Evolutionary conservation across 2,888 invertebrate genomes (phyloP), one percentile per base, ranked within the genome.

Genomic region (Pterostichus niger): DNA sequence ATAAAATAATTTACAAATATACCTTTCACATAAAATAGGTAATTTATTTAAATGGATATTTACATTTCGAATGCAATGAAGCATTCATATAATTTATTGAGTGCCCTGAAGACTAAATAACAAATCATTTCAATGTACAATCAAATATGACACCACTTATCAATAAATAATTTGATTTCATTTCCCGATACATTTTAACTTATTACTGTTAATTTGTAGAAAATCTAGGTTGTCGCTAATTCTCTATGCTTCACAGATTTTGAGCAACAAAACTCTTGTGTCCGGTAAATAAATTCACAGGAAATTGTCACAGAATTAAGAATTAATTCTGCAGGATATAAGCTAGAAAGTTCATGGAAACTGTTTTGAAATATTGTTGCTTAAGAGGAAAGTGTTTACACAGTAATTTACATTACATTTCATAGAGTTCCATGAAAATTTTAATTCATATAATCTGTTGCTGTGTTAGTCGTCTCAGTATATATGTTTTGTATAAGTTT

Each of bases 301-400:
- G 64, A 64, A 64, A 13, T 33, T 33, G 64, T 33, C 64, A 64
- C 35, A 31, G 33, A 64, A 31, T 64, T 2, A 35, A 64, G 33
- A 31, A 64, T 64, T 64, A 33, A 64, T 64, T 64, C n/a, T 31
- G 35, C 64, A 64, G 64, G 64, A 64, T 64, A 33, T 7, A 64
- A 33, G 64, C 64, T 64, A 64, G 64, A 64, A 64, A 64, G 64
- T 64, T 64, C 64, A 64, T 35, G 64, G 64, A 7, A 64, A 64
- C 64, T 33, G n/a, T 40, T 33, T 64, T 35, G 35, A 64, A 61
- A 61, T 61, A 61, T 35, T 61, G 31, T 61, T 61, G 35, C 61
- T 35, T 33, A 61, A 61, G 33, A 31, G 61, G 61, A 61, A 64
- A 64, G 64, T n/a, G 64, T 10, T 11, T 33, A n/a, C 33, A 35